Conservation (phyloP, 2,797 vertebrate genomes). For the Tympanoctomys barrerae region DNA sequence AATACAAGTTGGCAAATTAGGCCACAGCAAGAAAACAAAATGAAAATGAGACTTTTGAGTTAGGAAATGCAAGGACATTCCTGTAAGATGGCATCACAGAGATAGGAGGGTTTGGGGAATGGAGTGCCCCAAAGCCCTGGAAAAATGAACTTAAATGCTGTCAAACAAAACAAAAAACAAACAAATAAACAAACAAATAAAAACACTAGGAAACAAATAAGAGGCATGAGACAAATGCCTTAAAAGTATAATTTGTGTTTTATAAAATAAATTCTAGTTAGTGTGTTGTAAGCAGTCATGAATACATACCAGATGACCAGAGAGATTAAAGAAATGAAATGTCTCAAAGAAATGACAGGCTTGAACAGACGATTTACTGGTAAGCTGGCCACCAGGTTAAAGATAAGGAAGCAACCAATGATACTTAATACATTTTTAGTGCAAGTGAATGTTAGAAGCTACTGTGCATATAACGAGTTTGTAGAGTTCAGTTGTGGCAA, state of each 20-base stretch:
- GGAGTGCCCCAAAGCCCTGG: background rate
- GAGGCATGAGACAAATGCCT: background rate
- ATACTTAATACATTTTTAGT: background rate
- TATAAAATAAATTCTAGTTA: background rate
- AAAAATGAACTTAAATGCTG: background rate
- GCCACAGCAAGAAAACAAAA: background rate
- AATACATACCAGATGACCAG: background rate
- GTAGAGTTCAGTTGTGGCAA: background rate
- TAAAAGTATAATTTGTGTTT: background rate
- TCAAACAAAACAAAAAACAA: background rate
- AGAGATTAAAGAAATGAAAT: background rate
- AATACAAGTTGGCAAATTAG: background rate
- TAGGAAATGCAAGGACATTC: background rate
- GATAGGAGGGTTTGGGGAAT: background rate
- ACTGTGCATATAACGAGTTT: background rate
- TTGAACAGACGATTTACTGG: background rate
- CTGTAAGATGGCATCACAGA: background rate
- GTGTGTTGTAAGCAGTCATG: background rate
- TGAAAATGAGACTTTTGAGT: background rate
- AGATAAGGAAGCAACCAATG: background rate
- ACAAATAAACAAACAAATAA: background rate
- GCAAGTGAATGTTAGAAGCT: background rate
- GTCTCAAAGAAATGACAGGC: background rate
- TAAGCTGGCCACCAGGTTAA: background rate
- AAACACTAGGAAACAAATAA: background rate